Conservation (phyloP, 2,113 vertebrate genomes). For the Lutjanus erythropterus region DNA sequence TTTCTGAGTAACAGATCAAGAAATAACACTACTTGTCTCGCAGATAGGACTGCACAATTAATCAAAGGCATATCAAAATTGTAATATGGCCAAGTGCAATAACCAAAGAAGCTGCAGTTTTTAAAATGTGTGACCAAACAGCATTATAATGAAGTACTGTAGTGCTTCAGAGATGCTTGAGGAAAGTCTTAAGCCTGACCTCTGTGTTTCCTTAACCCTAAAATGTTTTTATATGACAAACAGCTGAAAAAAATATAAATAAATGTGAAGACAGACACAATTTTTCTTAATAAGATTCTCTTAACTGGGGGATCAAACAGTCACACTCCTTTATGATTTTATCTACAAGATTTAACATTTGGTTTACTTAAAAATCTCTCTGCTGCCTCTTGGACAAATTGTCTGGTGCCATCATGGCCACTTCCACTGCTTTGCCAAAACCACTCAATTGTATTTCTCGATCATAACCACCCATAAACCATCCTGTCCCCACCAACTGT, state of each 20-base stretch:
- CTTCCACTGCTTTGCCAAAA: slow-evolving; percentile 38
- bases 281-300: background rate
- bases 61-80: too few relatives aligned
- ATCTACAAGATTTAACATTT: slow-evolving; percentile 28
- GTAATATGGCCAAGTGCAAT: too few relatives aligned
- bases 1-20: too few relatives aligned
- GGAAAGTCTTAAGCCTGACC: background rate
- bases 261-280: background rate
- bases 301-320: background rate
- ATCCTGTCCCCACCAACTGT: slow-evolving; percentile 49
- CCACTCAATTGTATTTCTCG: slow-evolving; percentile 32
- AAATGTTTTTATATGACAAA: background rate
- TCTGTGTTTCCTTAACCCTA: background rate
- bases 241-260: background rate
- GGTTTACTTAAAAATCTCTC: slow-evolving; percentile 21
- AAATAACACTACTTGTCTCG: too few relatives aligned
- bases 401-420: slow-evolving; percentile 24
- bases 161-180: too few relatives aligned
- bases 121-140: too few relatives aligned
- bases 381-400: slow-evolving; percentile 9
- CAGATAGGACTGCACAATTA: too few relatives aligned
- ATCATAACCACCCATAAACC: slow-evolving; percentile 47
- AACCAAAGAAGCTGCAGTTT: too few relatives aligned
- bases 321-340: slow-evolving; percentile 16
- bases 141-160: too few relatives aligned